Evolutionary conservation across 2,113 vertebrate species (phyloP).

Genomic region (Daphoenositta chrysoptera): DNA sequence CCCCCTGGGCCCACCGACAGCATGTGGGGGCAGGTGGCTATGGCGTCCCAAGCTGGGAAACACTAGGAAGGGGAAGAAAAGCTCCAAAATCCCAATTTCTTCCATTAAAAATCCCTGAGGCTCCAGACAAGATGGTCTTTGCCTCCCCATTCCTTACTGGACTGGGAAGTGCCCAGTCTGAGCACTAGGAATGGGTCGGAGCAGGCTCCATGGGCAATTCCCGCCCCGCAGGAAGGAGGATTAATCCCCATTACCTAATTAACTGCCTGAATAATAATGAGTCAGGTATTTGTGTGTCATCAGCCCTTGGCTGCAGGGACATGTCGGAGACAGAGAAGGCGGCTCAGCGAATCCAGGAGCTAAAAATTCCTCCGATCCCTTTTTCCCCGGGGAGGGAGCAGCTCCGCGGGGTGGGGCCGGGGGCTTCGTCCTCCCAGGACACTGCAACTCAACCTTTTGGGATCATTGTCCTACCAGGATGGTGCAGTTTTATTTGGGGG

Average conservation of each 20-base stretch:
- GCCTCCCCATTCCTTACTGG: not conserved
- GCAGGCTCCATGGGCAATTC: conserved; percentile 1
- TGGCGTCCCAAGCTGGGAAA: not conserved
- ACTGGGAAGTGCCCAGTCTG: not conserved
- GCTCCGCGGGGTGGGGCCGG: rapidly evolving
- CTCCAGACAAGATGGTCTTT: not conserved
- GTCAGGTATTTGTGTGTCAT: conserved; percentile 29
- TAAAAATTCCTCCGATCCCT: not conserved
- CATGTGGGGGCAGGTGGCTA: rapidly evolving
- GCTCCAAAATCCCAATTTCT: not conserved
- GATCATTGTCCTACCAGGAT: not conserved
- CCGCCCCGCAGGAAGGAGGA: not conserved
- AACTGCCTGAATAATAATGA: conserved; percentile 27
- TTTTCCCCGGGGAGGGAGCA: not conserved
- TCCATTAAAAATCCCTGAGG: not conserved
- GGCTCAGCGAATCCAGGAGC: not conserved
- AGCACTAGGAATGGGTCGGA: not conserved
- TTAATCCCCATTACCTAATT: conserved; percentile 34
- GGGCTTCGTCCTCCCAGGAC: rapidly evolving
- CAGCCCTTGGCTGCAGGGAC: conserved; percentile 17
- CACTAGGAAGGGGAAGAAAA: not conserved
- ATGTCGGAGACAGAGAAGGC: not conserved
- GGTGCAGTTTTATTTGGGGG: not conserved
- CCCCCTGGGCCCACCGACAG: rapidly evolving
- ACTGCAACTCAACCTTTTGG: not conserved